Percentiles rank a stretch among this genome's conserved stretches.
phyloP scores from a whole-genome alignment of 2,113 vertebrate species.

The Cairina moschata region DNA sequence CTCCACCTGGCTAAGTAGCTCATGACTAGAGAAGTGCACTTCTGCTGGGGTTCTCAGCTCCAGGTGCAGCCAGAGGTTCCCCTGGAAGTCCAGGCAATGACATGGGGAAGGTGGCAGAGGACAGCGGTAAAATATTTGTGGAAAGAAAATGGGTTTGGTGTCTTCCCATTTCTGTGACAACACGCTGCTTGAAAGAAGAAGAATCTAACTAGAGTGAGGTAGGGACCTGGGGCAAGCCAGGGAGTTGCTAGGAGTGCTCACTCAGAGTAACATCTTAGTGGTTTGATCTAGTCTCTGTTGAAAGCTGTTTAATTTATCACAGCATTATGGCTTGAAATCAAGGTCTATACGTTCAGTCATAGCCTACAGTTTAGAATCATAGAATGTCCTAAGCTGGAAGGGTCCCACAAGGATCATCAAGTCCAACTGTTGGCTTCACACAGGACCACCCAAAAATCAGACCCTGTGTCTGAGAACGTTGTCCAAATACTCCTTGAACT shows the following conservation, averaged over 20 bases:
- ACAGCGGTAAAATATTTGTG: background rate
- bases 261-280: background rate
- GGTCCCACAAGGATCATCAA: no score
- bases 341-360: background rate
- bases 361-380: background rate
- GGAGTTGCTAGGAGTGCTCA: background rate
- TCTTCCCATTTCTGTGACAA: background rate
- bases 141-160: rapidly evolving
- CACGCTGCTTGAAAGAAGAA: background rate
- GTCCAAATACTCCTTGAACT: no score
- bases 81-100: background rate
- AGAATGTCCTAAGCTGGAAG: no score
- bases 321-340: background rate
- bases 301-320: background rate
- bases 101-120: background rate
- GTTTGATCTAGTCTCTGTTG: background rate
- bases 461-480: no score
- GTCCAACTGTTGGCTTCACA: no score
- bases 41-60: background rate
- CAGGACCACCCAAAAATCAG: no score
- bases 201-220: background rate
- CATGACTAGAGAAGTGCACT: background rate
- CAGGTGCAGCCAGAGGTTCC: background rate
- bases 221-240: background rate
- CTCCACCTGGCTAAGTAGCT: background rate